Base-by-base conservation (phyloP, 2,113 vertebrate genomes). In the Aviceda subcristata region DNA sequence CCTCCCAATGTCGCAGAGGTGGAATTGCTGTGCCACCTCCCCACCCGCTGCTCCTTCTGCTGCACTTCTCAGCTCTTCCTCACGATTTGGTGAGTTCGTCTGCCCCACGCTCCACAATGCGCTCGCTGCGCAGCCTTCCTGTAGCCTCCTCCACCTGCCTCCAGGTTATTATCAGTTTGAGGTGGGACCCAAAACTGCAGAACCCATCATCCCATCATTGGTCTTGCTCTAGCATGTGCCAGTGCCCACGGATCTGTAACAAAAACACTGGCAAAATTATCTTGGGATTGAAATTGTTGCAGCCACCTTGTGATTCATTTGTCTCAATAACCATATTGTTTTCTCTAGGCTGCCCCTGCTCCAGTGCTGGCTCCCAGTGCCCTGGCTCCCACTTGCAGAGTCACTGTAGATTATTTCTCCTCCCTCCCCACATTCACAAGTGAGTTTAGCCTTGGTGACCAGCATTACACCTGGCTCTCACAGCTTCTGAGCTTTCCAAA, bases 21-120 rank as follows among this genome's bases (percentile, higher is more conserved):
- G n/a, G 62, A 71, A 79, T 55, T 2, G 0, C 46, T 68, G 51
- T 21, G 64, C 26, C 1, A 32, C 21, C 30, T 57, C 41, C 39
- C 20, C 8, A 39, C 27, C 34, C 4, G 1, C 75, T 75, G 71
- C 48, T 51, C 22, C 22, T 53, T 26, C 73, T 21, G 26, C 5
- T 5, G 50, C 60, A 3, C 10, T 29, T 46, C 50, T 53, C 24
- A 24, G 19, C 60, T 67, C 48, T 69, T 66, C 15, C 46, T 53
- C 2, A 0, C 32, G 32, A 17, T 30, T 10, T 36, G 41, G 18
- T n/a, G 64, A 0, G 0, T 27, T n/a, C 10, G 16, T 27, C 53
- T 63, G 27, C 32, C 12, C 9, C 10, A 2, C 11, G 21, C 50
- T 67, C 64, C 75, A 27, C 38, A 75, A 59, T 3, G 23, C 11